Base-by-base conservation (phyloP, 92 coral and sea anemone species). In the Bergia puertoricense region DNA sequence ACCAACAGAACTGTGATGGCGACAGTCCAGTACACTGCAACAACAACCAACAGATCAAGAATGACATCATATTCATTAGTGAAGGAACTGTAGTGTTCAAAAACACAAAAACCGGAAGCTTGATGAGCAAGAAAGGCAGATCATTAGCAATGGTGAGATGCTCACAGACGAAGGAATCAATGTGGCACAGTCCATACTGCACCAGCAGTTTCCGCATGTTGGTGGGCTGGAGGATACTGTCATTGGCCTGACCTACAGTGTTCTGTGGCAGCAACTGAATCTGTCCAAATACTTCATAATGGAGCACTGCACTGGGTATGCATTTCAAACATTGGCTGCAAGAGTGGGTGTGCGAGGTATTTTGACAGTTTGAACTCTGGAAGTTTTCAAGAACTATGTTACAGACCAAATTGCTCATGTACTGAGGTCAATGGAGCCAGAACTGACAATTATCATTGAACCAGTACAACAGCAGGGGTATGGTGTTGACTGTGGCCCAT, bases 181-280 rank as follows among this genome's bases (percentile, higher is more conserved):
- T 76, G 41, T 88, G 16, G 91, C 93, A 20, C 93, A 91, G 65
- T 84, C 56, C 73, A 54, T 91, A 7, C 86, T 91, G 2, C 86
- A 79, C 69, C 66, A 91, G n/a, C 84, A 78, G 74, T 88, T 77
- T 85, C 93, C 93, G 4, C 72, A 85, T 23, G 73, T 88, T 50
- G 88, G 86, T 56, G 91, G 91, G 51, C 89, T 91, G 41, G 91
- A 91, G 62, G 83, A 85, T 71, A 90, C 90, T 23, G 93, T 90
- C 48, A 89, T 89, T 42, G 93, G 8, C 86, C 93, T 37, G 86
- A 66, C n/a, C 80, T 81, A 78, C 79, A 80, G 38, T 88, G 85
- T 74, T 80, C 86, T 43, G 88, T 84, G 18, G 89, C 86, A 48
- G 39, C 57, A 44, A 88, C 85, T n/a, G 86, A 91, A 36, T 88